A percentile compares a stretch with the other conserved stretches of the same genome.
These are phyloP conservation scores for Philopedon plagiatum DNA, from an alignment of 2,888 invertebrate genomes.

Conservation along the genomic window DNA sequence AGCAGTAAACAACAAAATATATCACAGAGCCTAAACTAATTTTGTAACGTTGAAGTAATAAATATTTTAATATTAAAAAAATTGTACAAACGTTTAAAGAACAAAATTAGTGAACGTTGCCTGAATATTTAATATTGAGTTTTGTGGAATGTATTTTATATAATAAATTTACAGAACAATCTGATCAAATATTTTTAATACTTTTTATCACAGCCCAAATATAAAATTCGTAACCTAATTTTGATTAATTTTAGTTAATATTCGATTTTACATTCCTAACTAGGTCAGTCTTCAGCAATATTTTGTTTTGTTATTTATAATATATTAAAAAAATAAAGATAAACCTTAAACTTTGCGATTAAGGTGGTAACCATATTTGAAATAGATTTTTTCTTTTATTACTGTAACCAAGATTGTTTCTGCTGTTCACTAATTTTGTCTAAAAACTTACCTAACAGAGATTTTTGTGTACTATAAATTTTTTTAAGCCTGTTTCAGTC, in stretches of 20 bases:
- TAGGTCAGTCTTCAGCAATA: constrained; percentile 27
- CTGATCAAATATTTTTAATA: constrained; percentile 4
- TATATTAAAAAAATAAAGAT: neutral
- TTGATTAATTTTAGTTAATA: constrained; percentile 25
- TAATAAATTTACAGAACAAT: neutral
- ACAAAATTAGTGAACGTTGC: neutral
- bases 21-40: constrained; percentile 65
- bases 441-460: neutral
- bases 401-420: no score
- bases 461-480: neutral
- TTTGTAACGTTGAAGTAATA: constrained; percentile 38
- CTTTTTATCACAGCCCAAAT: constrained; percentile 27
- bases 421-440: constrained; percentile 4
- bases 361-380: neutral
- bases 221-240: constrained; percentile 28
- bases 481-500: no score
- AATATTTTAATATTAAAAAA: constrained; percentile 14
- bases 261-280: neutral
- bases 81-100: constrained; percentile 3
- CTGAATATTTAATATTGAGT: neutral
- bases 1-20: constrained; percentile 59
- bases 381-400: no score
- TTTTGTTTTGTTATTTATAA: constrained; percentile 32
- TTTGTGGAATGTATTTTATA: neutral
- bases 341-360: no score